Base-by-base conservation (phyloP, 2,888 invertebrate species). In the Scaptomyza caliginosa region DNA sequence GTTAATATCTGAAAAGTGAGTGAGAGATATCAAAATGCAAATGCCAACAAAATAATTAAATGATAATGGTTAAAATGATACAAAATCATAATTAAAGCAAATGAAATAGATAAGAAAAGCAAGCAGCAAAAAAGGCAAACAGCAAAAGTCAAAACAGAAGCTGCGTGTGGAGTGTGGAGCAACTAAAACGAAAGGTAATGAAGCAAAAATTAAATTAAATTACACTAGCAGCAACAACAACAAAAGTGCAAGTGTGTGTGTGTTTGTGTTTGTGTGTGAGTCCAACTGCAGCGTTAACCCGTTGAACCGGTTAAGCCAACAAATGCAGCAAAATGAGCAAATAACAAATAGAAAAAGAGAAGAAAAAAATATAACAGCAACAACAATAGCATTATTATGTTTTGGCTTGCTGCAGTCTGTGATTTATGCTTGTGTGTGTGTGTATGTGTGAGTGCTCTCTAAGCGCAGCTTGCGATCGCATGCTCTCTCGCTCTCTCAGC, bases 301-400 rank as follows among this genome's bases (percentile, higher is more conserved):
- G 79, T 81, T 81, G 57, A 77, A 79, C 79, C 85, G 79, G 79
- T 79, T 74, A 49, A 39, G 58, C 65, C 48, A 56, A 50, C 59
- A 57, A 58, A 72, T 62, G 42, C 81, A 62, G 36, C 40, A 65
- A 40, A 46, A 45, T 43, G 69, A 46, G 26, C 59, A 17, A 24
- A 58, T 56, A 40, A 54, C 51, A 69, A 59, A 52, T 60, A 26
- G 50, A 58, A 50, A 32, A 19, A n/a, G n/a, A n/a, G n/a, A n/a
- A 39, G 36, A 34, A 17, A 42, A 7, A 19, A 34, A 19, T 46
- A 51, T 32, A 42, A 51, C 49, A 55, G 36, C 21, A 49, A 45
- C 58, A 58, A 30, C 58, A 59, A 38, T 40, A 26, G 49, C 49
- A 54, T 26, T 36, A 45, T 51, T 60, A 34, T 66, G 48, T 52